A percentile compares a stretch with the other conserved stretches of the same genome.
Evolutionary conservation across 2,797 vertebrate species (phyloP).

Genomic region (Fundulus diaphanus): DNA sequence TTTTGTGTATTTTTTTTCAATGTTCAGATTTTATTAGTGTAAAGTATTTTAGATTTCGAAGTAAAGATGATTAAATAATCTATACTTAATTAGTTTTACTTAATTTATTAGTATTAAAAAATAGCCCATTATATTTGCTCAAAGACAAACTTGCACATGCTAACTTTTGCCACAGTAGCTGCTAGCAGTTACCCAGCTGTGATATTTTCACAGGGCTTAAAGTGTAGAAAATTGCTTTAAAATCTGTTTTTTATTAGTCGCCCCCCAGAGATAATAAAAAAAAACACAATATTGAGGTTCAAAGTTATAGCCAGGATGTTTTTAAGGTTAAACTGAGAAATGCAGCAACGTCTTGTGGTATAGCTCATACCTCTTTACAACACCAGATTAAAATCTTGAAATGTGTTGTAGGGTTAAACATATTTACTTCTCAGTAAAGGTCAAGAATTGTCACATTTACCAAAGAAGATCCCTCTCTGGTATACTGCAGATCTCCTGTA

Average conservation of each 20-base stretch:
- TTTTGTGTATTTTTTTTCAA: neutral
- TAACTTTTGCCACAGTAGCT: neutral
- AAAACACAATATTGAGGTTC: neutral
- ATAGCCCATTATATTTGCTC: neutral
- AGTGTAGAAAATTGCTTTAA: neutral
- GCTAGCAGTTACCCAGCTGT: neutral
- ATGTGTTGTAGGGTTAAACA: neutral
- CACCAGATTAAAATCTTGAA: neutral
- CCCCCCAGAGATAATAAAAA: too few species aligned
- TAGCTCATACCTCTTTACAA: neutral
- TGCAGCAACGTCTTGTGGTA: neutral
- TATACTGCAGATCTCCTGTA: slow-evolving; percentile 30
- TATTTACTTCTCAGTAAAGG: neutral
- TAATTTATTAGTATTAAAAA: neutral
- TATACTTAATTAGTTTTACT: neutral
- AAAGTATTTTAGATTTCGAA: neutral
- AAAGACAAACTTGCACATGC: neutral
- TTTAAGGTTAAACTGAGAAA: neutral
- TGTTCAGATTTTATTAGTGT: neutral
- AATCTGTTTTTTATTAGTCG: neutral
- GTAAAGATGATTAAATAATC: neutral
- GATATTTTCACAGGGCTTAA: neutral
- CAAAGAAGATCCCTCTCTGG: neutral
- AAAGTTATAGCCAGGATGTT: neutral
- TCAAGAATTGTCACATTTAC: slow-evolving; percentile 11